Base-by-base conservation (phyloP, 92 coral and sea anemone genomes). In the Bergia sp. region DNA sequence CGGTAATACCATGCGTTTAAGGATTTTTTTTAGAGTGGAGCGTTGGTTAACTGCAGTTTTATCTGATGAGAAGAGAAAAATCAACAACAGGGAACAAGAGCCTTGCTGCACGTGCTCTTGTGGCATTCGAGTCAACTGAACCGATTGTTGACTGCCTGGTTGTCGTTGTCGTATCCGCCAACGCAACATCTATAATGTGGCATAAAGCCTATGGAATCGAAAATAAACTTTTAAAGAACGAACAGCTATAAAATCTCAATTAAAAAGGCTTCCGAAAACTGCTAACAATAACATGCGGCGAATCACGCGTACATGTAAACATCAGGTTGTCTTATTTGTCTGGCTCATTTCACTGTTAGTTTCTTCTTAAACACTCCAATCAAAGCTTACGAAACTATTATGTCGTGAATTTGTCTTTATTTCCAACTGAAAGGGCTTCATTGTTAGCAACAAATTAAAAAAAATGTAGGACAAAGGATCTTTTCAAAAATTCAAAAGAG, bases 1-100 rank as follows among this genome's bases (percentile, higher is more conserved):
- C n/a, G n/a, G n/a, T n/a, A n/a, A n/a, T n/a, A n/a, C n/a, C n/a
- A n/a, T n/a, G n/a, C n/a, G n/a, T n/a, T n/a, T n/a, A n/a, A n/a
- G n/a, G 89, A 86, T 75, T 86, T 86, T 86, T 50, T 86, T n/a
- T n/a, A n/a, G n/a, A 15, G 76, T 81, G 81, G 88, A 73, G 83
- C 21, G 77, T 76, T 40, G 89, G 88, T 36, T 76, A 89, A 55
- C 89, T 89, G 45, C 84, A 89, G 71, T 76, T 43, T 20, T 89
- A 50, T 39, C 66, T 89, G 7, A 89, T 45, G 72, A 37, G 37
- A 81, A 71, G 88, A 89, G 88, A 88, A 49, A 81, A 81, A 16
- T 10, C 18, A 4, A 74, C 76, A 9, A 67, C 75, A 66, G 91
- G 91, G 43, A 74, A 73, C 80, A 85, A 71, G 45, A 77, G 72